phyloP scores from a whole-genome alignment of 2,797 vertebrate species.

The Cyclopterus lumpus region DNA sequence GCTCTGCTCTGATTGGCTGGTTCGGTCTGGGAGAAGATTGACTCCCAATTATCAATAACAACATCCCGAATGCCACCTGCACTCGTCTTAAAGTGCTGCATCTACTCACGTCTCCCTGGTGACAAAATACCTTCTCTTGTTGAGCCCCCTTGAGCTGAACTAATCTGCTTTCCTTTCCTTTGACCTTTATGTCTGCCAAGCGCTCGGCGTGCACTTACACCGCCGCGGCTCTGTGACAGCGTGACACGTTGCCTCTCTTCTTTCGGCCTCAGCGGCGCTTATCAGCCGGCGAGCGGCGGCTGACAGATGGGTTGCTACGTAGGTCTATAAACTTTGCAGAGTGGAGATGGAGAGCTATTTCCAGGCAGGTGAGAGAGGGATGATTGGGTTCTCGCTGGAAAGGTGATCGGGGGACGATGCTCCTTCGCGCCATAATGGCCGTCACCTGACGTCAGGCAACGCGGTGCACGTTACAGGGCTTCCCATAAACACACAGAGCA shows the following conservation, averaged over 20 bases:
- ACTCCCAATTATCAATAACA: not conserved
- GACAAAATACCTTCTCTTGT: constrained; percentile 63
- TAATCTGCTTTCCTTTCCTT: constrained; percentile 73
- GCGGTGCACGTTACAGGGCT: constrained; percentile 6
- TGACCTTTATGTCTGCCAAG: constrained; percentile 73
- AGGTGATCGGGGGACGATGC: constrained; percentile 37
- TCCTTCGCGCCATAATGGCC: constrained; percentile 12
- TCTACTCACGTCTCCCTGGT: constrained; percentile 58
- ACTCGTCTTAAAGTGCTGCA: constrained; percentile 19
- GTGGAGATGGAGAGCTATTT: constrained; percentile 56
- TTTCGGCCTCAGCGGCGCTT: constrained; percentile 42
- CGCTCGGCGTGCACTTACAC: constrained; percentile 50
- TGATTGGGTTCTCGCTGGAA: constrained; percentile 43
- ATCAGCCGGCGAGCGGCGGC: constrained; percentile 42
- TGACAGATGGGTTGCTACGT: constrained; percentile 63
- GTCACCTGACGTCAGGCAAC: not conserved
- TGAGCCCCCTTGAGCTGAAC: constrained; percentile 68
- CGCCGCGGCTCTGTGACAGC: constrained; percentile 52
- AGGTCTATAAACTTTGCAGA: constrained; percentile 61
- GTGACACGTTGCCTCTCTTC: constrained; percentile 62
- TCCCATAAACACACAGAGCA: not conserved
- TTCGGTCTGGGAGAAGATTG: constrained; percentile 2
- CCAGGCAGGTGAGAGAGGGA: constrained; percentile 49
- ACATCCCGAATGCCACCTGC: constrained; percentile 13
- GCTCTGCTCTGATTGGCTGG: constrained; percentile 3